A percentile compares a stretch with the other conserved stretches of the same genome.
Evolutionary conservation across 2,113 vertebrate genomes (phyloP).

Genomic region (Aphyosemion australe): DNA sequence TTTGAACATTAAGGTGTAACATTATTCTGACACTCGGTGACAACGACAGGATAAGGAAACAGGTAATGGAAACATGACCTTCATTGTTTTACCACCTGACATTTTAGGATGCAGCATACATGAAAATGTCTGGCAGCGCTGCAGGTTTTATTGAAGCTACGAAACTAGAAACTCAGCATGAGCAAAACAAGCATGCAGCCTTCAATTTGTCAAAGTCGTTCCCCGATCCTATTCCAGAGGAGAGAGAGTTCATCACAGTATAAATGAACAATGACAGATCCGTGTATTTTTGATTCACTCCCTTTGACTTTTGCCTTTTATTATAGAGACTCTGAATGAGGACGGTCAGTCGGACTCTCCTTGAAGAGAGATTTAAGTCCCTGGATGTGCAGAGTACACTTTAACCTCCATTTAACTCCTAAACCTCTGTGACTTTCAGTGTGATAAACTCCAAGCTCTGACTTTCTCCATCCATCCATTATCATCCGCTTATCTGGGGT

Average conservation of each 20-base stretch:
- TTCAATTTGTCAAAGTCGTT: conserved; percentile 48
- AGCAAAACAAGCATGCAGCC: conserved; percentile 47
- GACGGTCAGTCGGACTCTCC: conserved; percentile 42
- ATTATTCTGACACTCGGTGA: conserved; percentile 56
- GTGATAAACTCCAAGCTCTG: conserved; percentile 60
- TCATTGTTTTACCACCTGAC: conserved; percentile 71
- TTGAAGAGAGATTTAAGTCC: conserved; percentile 53
- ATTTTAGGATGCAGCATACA: conserved; percentile 67
- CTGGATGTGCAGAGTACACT: conserved; percentile 43
- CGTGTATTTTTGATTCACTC: conserved; percentile 47
- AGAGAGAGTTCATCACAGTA: conserved; percentile 39
- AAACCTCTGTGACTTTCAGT: conserved; percentile 43
- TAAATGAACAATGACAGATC: conserved; percentile 63
- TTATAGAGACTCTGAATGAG: conserved; percentile 21
- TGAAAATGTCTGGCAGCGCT: conserved; percentile 61
- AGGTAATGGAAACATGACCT: conserved; percentile 62
- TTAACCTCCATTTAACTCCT: conserved; percentile 48
- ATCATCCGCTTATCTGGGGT: too few species aligned
- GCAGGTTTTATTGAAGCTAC: conserved; percentile 35
- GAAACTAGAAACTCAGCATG: conserved; percentile 59
- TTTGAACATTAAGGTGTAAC: conserved; percentile 48
- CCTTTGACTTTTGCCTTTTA: conserved; percentile 42
- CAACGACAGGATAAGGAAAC: conserved; percentile 74
- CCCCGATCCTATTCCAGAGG: conserved; percentile 18
- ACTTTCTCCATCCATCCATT: too few species aligned